Base-by-base conservation (phyloP, 2,888 invertebrate species). In the Craniophora ligustri region DNA sequence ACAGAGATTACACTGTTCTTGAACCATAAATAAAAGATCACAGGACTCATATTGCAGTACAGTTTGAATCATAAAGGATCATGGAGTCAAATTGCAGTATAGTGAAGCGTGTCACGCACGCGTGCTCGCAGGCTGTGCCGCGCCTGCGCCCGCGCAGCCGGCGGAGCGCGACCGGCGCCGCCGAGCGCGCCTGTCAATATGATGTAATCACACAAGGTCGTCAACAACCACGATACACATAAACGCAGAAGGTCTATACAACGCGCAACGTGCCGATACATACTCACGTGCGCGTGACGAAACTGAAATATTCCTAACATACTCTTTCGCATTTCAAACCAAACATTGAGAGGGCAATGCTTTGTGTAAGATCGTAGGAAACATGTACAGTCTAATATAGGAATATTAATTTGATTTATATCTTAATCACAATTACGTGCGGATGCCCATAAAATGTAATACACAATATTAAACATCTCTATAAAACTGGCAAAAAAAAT, bases 171-270 rank as follows among this genome's bases (percentile, higher is more conserved):
- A 65, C 73, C 68, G 67, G 70, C 74, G 78, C 66, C 72, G 77
- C 48, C 78, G 67, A 75, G 57, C 62, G 67, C 68, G 72, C 67
- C 67, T 61, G 71, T 60, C 68, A 56, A 54, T 71, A 66, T 83
- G 81, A 82, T 79, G 84, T 83, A 84, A 84, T 72, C 71, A 63
- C 75, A 71, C 84, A 84, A 84, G 84, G 84, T 79, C 84, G 83
- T 44, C 66, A 54, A 69, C 46, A 40, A 21, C 55, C 55, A 49
- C 62, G 47, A 48, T 44, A 36, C 34, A 40, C 26, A 32, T 39
- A 35, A 28, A 16, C 36, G 11, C 55, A 75, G 70, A 67, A 75
- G 70, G 66, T 32, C 59, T 49, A 55, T 26, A 16, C 11, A 36
- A 42, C 30, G 7, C 13, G 18, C 11, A 36, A 42, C 30, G 7